Evolutionary conservation across 2,113 vertebrate genomes (phyloP).

Genomic region (Clinocottus analis): DNA sequence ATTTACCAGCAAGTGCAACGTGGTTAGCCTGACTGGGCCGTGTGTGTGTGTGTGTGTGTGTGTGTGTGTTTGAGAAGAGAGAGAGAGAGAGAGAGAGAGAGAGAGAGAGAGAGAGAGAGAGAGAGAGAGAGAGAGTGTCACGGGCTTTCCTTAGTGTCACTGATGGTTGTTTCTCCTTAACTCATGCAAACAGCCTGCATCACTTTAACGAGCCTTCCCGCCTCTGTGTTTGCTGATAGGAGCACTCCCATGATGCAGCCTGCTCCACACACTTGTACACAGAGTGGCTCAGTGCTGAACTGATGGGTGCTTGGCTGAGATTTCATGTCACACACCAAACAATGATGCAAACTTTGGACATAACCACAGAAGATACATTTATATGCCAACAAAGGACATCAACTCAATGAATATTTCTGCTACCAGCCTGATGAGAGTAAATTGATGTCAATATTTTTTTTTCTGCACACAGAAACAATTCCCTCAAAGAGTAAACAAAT

Average conservation of each 20-base stretch:
- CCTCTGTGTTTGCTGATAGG: constrained; percentile 41
- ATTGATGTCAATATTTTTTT: constrained; percentile 69
- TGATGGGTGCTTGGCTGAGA: constrained; percentile 56
- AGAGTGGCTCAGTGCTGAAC: constrained; percentile 28
- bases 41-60: constrained; percentile 35
- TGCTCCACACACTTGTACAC: constrained; percentile 31
- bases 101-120: not conserved
- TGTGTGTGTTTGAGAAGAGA: not conserved
- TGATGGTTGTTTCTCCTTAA: constrained; percentile 71
- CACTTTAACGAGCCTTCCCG: constrained; percentile 70
- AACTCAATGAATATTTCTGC: constrained; percentile 46
- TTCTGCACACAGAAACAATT: constrained; percentile 46
- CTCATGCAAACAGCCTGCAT: constrained; percentile 67
- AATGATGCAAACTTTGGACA: constrained; percentile 79
- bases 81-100: not conserved
- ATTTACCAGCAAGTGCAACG: constrained; percentile 71
- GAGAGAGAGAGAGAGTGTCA: constrained; percentile 26
- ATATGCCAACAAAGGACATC: constrained; percentile 45
- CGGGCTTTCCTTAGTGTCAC: constrained; percentile 66
- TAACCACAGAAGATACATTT: constrained; percentile 58
- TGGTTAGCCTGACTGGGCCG: constrained; percentile 70
- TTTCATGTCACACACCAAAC: constrained; percentile 55
- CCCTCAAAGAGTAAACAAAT: constrained; percentile 34
- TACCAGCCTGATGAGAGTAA: constrained; percentile 56
- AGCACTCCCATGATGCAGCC: constrained; percentile 43